Base-by-base conservation (phyloP, 2,797 vertebrate genomes). In the Eurystomus glaucurus region DNA sequence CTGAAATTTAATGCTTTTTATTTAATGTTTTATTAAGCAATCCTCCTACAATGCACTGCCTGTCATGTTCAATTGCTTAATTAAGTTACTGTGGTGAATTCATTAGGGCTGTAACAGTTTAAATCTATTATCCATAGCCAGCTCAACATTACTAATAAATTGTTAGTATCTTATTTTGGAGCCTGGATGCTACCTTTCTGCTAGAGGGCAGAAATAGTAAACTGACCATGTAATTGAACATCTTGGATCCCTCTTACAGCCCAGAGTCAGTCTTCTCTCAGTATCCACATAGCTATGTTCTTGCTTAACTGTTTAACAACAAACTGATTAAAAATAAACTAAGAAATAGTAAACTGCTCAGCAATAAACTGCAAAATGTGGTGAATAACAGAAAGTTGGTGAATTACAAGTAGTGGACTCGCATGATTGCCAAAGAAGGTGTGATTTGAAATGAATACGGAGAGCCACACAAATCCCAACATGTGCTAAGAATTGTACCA, bases 1-100 rank as follows among this genome's bases (percentile, higher is more conserved):
- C 37, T 85, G 61, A 75, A 93, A 77, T 89, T 31, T 22, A 46
- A 80, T 29, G 20, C 6, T 64, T 90, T 88, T 91, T 80, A 50
- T 80, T 85, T 70, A 45, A 51, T 84, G 28, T 19, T 92, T 87
- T 83, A 39, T 74, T 62, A 60, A 85, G 28, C 52, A 85, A 93
- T 91, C 23, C 64, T 33, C 71, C 20, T 70, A 48, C 64, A 83
- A 54, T n/a, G 62, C 55, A 74, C 52, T 70, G 60, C 81, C 86
- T 90, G 45, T 93, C 68, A 61, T 48, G 50, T 91, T 93, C 75
- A 48, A 70, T 89, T 74, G 52, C 37, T 88, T 85, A 71, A 83
- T 79, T 71, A 75, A 87, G 52, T 55, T 89, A 74, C 55, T 76
- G 33, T 58, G 39, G 28, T 91, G 75, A 92, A 80, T 37, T 88